Percentiles rank a stretch among this genome's conserved stretches.
Evolutionary conservation across 2,113 vertebrate genomes (phyloP).

Genomic region (Actenoides hombroni): DNA sequence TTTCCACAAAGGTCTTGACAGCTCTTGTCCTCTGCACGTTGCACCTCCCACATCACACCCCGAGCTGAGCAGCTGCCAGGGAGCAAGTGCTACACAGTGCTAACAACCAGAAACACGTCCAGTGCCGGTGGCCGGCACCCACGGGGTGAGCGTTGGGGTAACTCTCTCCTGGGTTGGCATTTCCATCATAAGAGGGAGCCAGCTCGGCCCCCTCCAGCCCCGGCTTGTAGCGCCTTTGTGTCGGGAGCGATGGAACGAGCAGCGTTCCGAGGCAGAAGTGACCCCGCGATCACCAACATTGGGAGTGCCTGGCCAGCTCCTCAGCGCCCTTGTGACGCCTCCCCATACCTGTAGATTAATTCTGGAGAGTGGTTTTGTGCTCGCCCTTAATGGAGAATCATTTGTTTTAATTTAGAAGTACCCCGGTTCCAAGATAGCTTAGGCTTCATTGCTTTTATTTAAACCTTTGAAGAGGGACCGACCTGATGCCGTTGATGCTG

Average conservation of each 20-base stretch:
- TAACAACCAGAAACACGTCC: not conserved
- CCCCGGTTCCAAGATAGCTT: not conserved
- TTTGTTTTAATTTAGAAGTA: not conserved
- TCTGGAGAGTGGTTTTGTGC: not conserved
- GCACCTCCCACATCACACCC: not conserved
- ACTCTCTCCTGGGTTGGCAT: not conserved
- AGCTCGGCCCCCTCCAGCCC: not conserved
- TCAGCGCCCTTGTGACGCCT: not conserved
- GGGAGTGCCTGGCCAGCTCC: not conserved
- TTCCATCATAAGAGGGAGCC: not conserved
- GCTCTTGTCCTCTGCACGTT: not conserved
- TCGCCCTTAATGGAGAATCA: not conserved
- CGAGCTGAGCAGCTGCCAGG: not conserved
- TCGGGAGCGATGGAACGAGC: fast-evolving
- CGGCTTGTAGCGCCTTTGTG: not conserved
- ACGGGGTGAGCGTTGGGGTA: fast-evolving
- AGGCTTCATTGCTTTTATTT: not conserved
- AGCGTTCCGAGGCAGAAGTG: not conserved
- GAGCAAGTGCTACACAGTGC: not conserved
- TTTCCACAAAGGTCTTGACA: not conserved
- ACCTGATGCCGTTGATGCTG: constrained; percentile 31
- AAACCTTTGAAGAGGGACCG: constrained; percentile 53
- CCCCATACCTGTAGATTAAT: not conserved
- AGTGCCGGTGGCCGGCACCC: not conserved
- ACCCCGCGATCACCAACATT: not conserved